Evolutionary conservation across 30 jellyfish, hydroid and myxozoan species (phyloP).

Genomic region (Chrysaora quinquecirrha): DNA sequence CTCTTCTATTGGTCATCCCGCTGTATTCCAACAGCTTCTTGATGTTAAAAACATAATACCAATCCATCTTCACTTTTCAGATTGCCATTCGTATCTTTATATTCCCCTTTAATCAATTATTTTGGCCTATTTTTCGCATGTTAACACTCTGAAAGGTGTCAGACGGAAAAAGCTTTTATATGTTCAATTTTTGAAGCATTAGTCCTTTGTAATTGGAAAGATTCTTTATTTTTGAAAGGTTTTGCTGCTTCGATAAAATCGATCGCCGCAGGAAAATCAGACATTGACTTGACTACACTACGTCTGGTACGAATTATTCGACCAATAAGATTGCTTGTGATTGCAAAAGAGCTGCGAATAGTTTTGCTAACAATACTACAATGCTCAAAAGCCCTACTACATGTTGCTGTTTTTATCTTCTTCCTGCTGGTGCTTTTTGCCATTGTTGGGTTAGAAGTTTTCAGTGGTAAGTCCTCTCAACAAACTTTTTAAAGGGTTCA

Average conservation of each 20-base stretch:
- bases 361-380: conserved; percentile 73
- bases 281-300: conserved; percentile 30
- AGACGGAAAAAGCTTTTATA: no score
- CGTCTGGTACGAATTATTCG: conserved; percentile 82
- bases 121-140: no score
- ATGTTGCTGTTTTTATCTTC: conserved; percentile 73
- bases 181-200: no score
- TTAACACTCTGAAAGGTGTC: no score
- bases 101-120: no score
- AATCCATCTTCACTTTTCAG: no score
- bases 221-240: conserved; percentile 27
- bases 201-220: no score
- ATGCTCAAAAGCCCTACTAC: conserved; percentile 61
- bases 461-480: conserved; percentile 66
- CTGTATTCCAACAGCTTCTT: no score
- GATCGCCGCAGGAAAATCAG: neutral
- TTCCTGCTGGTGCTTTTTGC: conserved; percentile 68
- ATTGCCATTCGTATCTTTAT: no score
- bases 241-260: conserved; percentile 25
- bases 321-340: conserved; percentile 80
- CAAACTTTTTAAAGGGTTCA: neutral
- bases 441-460: conserved; percentile 78
- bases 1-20: no score
- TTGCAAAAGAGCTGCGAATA: conserved; percentile 65
- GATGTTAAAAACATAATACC: no score